A percentile compares a stretch with the other conserved stretches of the same genome.
Evolutionary conservation across 2,888 invertebrate genomes (phyloP).

Genomic region (Hirtodrosophila histrioides): DNA sequence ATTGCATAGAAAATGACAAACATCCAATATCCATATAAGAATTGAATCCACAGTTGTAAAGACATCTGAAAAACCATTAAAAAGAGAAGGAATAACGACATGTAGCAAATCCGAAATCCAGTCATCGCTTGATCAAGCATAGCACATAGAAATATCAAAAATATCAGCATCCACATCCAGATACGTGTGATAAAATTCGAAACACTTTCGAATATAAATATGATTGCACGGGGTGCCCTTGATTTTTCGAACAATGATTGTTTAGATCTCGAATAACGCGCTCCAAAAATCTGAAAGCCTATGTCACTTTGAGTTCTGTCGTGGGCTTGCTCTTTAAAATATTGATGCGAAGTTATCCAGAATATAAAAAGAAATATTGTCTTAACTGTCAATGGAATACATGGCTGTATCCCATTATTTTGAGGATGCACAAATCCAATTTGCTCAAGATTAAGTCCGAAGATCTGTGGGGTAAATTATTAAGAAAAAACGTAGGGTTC

Average conservation of each 20-base stretch:
- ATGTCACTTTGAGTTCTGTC: slow-evolving; percentile 86
- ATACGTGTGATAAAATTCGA: slow-evolving; percentile 92
- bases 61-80: slow-evolving; percentile 97
- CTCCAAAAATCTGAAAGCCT: slow-evolving; percentile 50
- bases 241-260: slow-evolving; percentile 43
- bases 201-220: slow-evolving; percentile 86
- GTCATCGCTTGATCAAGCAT: slow-evolving; percentile 96
- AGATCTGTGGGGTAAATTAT: slow-evolving; percentile 81
- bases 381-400: slow-evolving; percentile 91
- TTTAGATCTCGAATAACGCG: slow-evolving; percentile 80
- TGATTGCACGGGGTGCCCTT: slow-evolving; percentile 43
- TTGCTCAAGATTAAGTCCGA: slow-evolving; percentile 89
- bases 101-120: slow-evolving; percentile 97
- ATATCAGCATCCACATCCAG: slow-evolving; percentile 98
- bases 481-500: neutral
- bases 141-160: slow-evolving; percentile 96
- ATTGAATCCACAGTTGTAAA: slow-evolving; percentile 94
- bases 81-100: slow-evolving; percentile 96
- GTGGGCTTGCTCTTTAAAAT: slow-evolving; percentile 91
- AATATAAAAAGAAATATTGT: slow-evolving; percentile 95
- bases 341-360: slow-evolving; percentile 97
- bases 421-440: slow-evolving; percentile 91
- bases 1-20: slow-evolving; percentile 98
- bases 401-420: slow-evolving; percentile 86
- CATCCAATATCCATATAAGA: slow-evolving; percentile 98